Conservation (phyloP, 2,888 invertebrate species). For the Synergus gifuensis region DNA sequence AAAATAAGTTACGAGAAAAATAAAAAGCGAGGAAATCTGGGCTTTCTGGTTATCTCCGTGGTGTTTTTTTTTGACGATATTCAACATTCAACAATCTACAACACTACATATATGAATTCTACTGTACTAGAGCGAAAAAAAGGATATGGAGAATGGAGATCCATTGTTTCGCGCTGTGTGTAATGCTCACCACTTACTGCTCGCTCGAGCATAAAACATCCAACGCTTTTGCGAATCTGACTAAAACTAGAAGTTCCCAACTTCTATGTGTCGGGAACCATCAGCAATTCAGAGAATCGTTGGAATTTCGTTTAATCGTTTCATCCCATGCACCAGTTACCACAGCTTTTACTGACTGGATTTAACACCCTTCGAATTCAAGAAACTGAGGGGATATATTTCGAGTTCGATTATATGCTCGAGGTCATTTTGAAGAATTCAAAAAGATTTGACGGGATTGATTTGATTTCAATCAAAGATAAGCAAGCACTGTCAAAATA, state of each 20-base stretch:
- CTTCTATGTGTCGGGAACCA: neutral
- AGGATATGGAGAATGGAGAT: neutral
- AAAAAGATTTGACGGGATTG: too few species aligned
- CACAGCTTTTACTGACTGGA: neutral
- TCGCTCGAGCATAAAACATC: neutral
- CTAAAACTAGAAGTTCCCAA: neutral
- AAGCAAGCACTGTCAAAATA: too few species aligned
- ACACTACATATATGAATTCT: neutral
- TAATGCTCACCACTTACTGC: constrained; percentile 9
- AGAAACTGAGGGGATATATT: neutral
- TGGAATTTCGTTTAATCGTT: constrained; percentile 5
- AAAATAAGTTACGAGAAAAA: neutral
- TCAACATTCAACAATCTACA: too few species aligned
- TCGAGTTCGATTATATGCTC: neutral
- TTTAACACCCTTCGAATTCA: neutral
- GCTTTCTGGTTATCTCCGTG: neutral
- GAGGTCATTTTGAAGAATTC: neutral
- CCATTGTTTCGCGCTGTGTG: neutral
- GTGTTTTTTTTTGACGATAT: neutral
- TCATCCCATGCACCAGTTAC: neutral
- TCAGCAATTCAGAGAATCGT: neutral
- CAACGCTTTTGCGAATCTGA: constrained; percentile 9
- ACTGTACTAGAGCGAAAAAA: neutral
- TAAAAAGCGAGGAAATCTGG: neutral
- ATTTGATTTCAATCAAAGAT: too few species aligned